Percentiles rank a stretch among this genome's conserved stretches.
Evolutionary conservation across 2,797 vertebrate genomes (phyloP).

Genomic region (Dicrostonyx torquatus): DNA sequence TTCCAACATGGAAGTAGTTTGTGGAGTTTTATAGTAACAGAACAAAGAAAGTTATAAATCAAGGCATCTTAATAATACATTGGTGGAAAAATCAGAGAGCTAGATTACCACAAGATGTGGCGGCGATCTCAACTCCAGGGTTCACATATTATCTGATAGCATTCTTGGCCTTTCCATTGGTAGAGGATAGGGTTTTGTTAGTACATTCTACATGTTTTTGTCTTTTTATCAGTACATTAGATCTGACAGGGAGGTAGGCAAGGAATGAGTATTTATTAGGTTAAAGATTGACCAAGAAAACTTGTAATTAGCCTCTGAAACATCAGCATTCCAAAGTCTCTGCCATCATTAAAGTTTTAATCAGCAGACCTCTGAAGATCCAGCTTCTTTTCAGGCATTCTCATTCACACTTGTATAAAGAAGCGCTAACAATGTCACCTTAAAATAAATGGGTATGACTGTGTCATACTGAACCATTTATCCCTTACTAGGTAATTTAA

Average conservation of each 20-base stretch:
- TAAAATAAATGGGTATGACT: conserved; percentile 8
- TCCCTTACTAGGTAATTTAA: conserved; percentile 2
- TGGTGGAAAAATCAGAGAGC: neutral
- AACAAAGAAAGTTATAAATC: neutral
- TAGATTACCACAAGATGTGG: neutral
- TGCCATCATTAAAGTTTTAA: neutral
- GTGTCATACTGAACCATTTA: neutral
- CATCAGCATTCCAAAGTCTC: neutral
- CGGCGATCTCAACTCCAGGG: neutral
- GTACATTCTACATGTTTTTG: neutral
- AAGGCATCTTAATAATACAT: neutral
- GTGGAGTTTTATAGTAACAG: neutral
- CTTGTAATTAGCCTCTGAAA: neutral
- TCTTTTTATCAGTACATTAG: neutral
- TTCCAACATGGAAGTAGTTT: neutral
- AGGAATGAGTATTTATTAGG: neutral
- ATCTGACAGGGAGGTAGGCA: neutral
- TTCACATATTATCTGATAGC: neutral
- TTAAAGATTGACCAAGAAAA: neutral
- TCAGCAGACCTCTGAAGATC: neutral
- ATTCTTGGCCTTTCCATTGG: neutral
- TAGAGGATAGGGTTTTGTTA: neutral
- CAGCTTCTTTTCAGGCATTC: neutral
- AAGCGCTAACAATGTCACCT: neutral
- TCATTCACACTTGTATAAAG: conserved; percentile 3